Percentiles rank a stretch among this genome's conserved stretches.
phyloP scores from a whole-genome alignment of 2,113 vertebrate genomes.

The Tachysurus vachellii region DNA sequence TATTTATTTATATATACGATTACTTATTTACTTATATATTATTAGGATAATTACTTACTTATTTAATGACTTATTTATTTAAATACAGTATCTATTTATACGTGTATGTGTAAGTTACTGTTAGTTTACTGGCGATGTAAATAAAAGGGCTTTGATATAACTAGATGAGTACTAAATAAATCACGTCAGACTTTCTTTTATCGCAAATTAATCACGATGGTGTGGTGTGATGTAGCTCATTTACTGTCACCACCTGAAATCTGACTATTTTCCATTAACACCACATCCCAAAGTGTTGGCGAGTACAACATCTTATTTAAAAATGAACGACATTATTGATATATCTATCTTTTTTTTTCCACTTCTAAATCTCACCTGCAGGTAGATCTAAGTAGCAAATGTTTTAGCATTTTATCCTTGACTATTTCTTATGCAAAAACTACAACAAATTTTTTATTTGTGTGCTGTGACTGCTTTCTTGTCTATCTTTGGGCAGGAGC shows the following conservation, averaged over 20 bases:
- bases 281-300: neutral
- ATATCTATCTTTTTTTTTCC: neutral
- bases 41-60: neutral
- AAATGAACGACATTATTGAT: neutral
- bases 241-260: neutral
- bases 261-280: neutral
- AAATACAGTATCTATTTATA: neutral
- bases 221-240: neutral
- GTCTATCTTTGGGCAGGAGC: neutral
- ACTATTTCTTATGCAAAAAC: neutral
- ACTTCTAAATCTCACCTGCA: neutral
- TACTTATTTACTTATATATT: no score
- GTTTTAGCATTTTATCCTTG: neutral
- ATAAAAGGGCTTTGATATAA: neutral
- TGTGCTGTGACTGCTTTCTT: no score
- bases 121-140: neutral
- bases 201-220: neutral
- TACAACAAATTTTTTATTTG: neutral
- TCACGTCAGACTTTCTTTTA: neutral
- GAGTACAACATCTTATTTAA: neutral
- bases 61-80: neutral
- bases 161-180: neutral
- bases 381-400: neutral
- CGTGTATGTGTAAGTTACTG: neutral
- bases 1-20: neutral